Evolutionary conservation across 2,113 vertebrate species (phyloP).

Genomic region (Hemibagrus wyckioides): DNA sequence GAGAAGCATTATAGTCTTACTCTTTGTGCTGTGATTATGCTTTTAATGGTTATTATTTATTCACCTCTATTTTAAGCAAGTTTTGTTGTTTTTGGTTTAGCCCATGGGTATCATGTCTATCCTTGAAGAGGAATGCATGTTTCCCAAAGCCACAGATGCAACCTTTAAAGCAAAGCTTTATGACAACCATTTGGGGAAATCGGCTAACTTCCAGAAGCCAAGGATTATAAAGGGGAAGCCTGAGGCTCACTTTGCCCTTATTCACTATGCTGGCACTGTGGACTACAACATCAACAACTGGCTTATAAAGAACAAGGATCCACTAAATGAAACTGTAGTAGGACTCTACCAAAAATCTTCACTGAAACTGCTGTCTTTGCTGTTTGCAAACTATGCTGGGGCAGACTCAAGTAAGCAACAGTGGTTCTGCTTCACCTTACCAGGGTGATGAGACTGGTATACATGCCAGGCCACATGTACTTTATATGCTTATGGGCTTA

Average conservation of each 20-base stretch:
- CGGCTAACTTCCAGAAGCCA: constrained; percentile 72
- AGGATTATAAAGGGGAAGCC: constrained; percentile 70
- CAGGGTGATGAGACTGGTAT: background rate
- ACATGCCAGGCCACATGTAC: background rate
- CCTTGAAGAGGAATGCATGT: constrained; percentile 68
- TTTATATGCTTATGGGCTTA: background rate
- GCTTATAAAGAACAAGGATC: constrained; percentile 79
- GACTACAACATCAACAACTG: constrained; percentile 79
- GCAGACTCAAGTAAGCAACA: constrained; percentile 72
- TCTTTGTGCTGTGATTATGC: background rate
- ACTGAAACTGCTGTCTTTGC: constrained; percentile 67
- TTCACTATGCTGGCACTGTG: constrained; percentile 76
- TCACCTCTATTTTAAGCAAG: background rate
- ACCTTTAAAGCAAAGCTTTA: constrained; percentile 66
- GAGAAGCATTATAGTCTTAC: background rate
- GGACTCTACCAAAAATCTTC: constrained; percentile 78
- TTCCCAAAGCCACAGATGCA: constrained; percentile 59
- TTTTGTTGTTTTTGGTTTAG: constrained; percentile 40
- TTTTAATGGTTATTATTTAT: background rate
- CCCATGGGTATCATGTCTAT: constrained; percentile 68
- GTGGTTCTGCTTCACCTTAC: background rate
- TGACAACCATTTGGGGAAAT: constrained; percentile 65
- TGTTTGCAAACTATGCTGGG: constrained; percentile 80
- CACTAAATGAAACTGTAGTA: constrained; percentile 77
- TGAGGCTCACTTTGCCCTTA: constrained; percentile 72